Base-by-base conservation (phyloP, 2,888 invertebrate genomes). In the Arge pagana region DNA sequence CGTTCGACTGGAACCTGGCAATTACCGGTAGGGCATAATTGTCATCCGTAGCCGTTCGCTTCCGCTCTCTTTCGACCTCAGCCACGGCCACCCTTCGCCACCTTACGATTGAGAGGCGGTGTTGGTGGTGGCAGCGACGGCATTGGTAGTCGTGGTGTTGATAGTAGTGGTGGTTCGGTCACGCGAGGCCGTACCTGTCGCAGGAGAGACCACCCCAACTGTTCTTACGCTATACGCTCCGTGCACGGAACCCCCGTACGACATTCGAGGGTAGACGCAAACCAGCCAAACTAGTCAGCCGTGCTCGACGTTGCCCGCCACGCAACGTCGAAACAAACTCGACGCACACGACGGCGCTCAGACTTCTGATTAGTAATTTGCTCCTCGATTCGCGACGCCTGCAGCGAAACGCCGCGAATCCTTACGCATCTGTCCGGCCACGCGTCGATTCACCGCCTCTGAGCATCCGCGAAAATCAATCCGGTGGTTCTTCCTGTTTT, bases 121-220 rank as follows among this genome's bases (percentile, higher is more conserved):
- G n/a, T n/a, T n/a, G n/a, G n/a, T n/a, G n/a, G n/a, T n/a, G n/a
- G n/a, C n/a, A n/a, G n/a, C n/a, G n/a, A n/a, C n/a, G n/a, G n/a
- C n/a, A n/a, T n/a, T n/a, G n/a, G n/a, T n/a, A n/a, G n/a, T n/a
- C n/a, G n/a, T n/a, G n/a, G 41, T 48, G 53, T 50, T 56, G 50
- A 39, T 48, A 55, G 58, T 37, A 41, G 50, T 54, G 70, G 68
- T 67, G 68, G 70, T 67, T 59, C 64, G 66, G 67, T 72, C 74
- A 75, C 74, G 74, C 74, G 70, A 74, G 72, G 74, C 71, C 72
- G 73, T 74, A 70, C 75, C 75, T 75, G 75, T 75, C 75, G 73
- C 75, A 71, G 63, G 65, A 71, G 67, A 71, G 74, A 74, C 70
- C 72, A 72, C 72, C 71, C 58, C 62, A 63, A 68, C 26, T 6